Percentiles rank a stretch among this genome's conserved stretches.
Evolutionary conservation across 2,113 vertebrate genomes (phyloP).

Genomic region (Melierax canorus): DNA sequence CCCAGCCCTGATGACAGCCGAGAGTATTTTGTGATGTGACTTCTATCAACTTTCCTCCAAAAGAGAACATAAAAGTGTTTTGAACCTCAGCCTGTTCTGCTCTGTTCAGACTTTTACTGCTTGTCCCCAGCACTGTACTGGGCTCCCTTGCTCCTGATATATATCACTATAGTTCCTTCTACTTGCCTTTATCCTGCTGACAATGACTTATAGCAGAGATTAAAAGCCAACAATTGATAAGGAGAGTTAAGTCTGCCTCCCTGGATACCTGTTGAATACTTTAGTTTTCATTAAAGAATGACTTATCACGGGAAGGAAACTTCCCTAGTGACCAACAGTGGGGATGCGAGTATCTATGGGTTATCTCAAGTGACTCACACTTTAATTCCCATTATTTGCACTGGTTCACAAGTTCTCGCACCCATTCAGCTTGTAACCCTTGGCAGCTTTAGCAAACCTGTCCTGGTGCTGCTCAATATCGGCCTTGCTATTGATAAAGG

Average conservation of each 20-base stretch:
- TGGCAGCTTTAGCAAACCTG: not conserved
- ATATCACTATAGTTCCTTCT: not conserved
- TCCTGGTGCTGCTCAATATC: not conserved
- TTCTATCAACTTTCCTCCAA: not conserved
- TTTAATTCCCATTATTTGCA: not conserved
- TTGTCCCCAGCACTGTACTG: accelerated
- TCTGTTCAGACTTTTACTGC: not conserved
- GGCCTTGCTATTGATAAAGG: accelerated
- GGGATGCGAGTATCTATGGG: not conserved
- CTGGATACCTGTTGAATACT: not conserved
- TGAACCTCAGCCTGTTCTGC: not conserved
- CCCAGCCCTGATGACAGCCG: accelerated
- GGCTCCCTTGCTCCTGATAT: not conserved
- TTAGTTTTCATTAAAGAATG: not conserved
- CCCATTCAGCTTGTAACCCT: not conserved
- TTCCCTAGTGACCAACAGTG: not conserved
- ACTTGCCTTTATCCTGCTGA: not conserved
- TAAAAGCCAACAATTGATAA: not conserved
- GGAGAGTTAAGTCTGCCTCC: not conserved
- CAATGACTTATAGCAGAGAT: not conserved
- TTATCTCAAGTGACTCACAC: not conserved
- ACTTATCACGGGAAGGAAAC: not conserved
- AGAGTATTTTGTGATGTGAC: too few relatives aligned
- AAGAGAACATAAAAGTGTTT: not conserved
- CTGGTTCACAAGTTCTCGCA: not conserved